Conservation (phyloP, 1,140 invertebrate species). For the Drosophila nasuta region DNA sequence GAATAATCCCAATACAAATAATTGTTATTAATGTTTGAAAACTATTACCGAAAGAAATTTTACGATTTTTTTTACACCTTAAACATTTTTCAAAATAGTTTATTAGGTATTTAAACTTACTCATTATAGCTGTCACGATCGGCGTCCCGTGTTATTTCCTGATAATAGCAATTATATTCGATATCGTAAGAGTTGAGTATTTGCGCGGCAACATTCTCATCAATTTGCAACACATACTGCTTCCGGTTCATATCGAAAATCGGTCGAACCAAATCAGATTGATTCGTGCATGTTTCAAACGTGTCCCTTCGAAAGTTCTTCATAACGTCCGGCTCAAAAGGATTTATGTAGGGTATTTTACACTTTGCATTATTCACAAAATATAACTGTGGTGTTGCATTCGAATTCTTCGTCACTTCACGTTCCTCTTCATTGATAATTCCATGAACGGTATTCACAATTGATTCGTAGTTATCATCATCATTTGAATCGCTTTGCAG, state of each 20-base stretch:
- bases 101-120: conserved; percentile 32
- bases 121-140: conserved; percentile 52
- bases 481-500: not conserved
- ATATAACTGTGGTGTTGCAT: conserved; percentile 4
- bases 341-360: conserved; percentile 64
- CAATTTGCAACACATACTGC: conserved; percentile 55
- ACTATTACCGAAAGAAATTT: no score
- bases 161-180: conserved; percentile 69
- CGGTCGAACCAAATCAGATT: conserved; percentile 55
- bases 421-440: not conserved
- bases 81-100: no score
- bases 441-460: not conserved
- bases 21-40: no score
- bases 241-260: conserved; percentile 48
- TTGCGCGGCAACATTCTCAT: conserved; percentile 45
- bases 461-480: not conserved
- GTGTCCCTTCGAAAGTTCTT: conserved; percentile 12
- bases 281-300: conserved; percentile 59
- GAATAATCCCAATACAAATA: no score
- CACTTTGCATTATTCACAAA: conserved; percentile 55
- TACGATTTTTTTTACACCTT: no score
- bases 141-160: conserved; percentile 50
- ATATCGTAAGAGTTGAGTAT: conserved; percentile 45
- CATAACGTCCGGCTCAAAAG: conserved; percentile 51
- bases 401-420: not conserved